A percentile compares a stretch with the other conserved stretches of the same genome.
These are phyloP conservation scores for Anarhynchus alexandrinus DNA, from an alignment of 2,113 vertebrate genomes.

Conservation along the genomic window DNA sequence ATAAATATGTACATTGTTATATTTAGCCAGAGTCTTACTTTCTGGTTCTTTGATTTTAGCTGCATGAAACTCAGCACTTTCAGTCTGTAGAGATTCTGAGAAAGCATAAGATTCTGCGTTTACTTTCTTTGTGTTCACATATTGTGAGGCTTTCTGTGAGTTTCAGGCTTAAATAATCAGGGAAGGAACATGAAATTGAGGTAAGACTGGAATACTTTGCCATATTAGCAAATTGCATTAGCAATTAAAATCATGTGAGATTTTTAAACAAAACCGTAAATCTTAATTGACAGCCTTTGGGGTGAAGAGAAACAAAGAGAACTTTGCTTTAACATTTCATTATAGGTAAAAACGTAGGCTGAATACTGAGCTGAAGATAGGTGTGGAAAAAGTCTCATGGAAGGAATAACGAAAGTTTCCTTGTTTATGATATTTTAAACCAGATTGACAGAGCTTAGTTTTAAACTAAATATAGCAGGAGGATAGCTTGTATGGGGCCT, in stretches of 20 bases:
- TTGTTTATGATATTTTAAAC: neutral
- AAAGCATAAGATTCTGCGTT: neutral
- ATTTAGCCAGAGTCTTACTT: conserved; percentile 28
- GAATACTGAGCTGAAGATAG: neutral
- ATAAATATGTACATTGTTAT: conserved; percentile 15
- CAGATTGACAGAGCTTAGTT: neutral
- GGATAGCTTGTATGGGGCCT: neutral
- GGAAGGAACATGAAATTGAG: neutral
- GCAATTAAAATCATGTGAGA: neutral
- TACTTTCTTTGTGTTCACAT: neutral
- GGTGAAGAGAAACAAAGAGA: neutral
- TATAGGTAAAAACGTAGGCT: neutral
- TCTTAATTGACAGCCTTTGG: neutral
- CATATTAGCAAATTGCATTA: neutral
- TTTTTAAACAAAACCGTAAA: neutral
- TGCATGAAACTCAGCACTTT: conserved; percentile 26
- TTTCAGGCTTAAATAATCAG: neutral
- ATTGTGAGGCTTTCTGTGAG: neutral
- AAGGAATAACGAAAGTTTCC: neutral
- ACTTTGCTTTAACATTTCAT: neutral
- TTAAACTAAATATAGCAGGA: neutral
- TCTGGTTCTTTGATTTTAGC: conserved; percentile 39
- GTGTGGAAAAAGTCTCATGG: neutral
- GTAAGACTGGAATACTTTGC: neutral
- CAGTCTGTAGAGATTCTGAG: neutral